Conservation (phyloP, 2,797 vertebrate species). For the Phalanger gymnotis region DNA sequence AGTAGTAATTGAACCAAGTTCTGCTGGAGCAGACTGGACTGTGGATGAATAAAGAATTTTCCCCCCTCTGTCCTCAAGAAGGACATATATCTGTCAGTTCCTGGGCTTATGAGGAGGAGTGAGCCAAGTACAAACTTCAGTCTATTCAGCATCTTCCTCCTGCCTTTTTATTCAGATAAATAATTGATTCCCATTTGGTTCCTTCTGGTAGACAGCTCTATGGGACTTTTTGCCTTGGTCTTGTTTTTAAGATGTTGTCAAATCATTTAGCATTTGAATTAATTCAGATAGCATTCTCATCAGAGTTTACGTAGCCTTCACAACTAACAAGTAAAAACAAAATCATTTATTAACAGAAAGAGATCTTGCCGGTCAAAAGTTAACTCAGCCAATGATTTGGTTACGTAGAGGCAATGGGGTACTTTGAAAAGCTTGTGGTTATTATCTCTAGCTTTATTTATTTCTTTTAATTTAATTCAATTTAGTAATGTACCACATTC, state of each 20-base stretch:
- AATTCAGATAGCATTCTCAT: background rate
- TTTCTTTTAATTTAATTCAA: conserved; percentile 56
- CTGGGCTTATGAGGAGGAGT: background rate
- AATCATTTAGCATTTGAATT: background rate
- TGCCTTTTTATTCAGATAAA: conserved; percentile 11
- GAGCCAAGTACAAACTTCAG: background rate
- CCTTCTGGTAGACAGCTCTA: background rate
- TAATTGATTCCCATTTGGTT: background rate
- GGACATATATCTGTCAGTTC: background rate
- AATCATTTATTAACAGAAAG: conserved; percentile 23
- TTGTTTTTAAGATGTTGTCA: background rate
- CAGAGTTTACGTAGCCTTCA: background rate
- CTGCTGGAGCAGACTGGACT: background rate
- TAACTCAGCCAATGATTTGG: background rate
- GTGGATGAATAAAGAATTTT: background rate
- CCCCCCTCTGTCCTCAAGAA: background rate
- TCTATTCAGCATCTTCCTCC: background rate
- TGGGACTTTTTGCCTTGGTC: background rate
- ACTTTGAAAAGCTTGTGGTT: background rate
- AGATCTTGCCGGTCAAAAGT: conserved; percentile 20
- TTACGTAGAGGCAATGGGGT: background rate
- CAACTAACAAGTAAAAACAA: conserved; percentile 27
- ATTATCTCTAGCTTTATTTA: background rate
- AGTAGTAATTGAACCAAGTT: too few relatives aligned
- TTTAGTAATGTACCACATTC: background rate